Evolutionary conservation across 2,797 vertebrate species (phyloP), one percentile per base, ranked within the genome.

Genomic region (Amphiprion clarkii): DNA sequence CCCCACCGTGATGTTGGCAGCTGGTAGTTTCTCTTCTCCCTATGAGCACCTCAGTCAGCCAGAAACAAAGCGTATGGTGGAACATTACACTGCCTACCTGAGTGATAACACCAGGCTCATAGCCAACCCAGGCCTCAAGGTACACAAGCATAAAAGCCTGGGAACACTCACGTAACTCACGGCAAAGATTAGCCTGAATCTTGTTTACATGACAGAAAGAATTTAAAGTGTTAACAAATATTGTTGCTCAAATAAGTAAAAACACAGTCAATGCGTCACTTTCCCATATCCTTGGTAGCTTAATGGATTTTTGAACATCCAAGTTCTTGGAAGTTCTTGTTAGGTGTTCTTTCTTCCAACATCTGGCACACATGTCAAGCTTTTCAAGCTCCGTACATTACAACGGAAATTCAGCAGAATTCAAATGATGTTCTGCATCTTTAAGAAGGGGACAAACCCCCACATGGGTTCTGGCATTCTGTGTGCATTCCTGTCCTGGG

Each of bases 31-130:
- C 91, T 99, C 98, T 19, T 99, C 98, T 39, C 98, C 98, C 0
- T 99, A 99, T 0, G 98, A 99, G 71, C 98, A 99, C 87, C 96
- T 99, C 87, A 99, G 98, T 90, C 98, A 99, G 93, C 97, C 97
- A 0, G 98, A 99, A 92, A 99, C 98, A 2, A 99, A 99, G 93
- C 96, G 98, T 54, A 99, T 99, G 98, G 98, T 99, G 93, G 98
- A 99, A 85, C 98, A 99, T 86, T 99, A 99, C 94, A 99, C 98
- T 0, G 98, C 98, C 58, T 99, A 99, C 88, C 96, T 99, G 87
- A 99, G 98, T 0, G 98, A 99, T 91, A 99, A 99, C 95, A 99
- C 98, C 0, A 95, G 98, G 19, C 97, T 99, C 75, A 99, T 99
- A 17, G 98, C 98, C 85, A 99, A 99, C 76, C 98, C 98, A 0